A percentile compares a stretch with the other conserved stretches of the same genome.
These are phyloP conservation scores for Arrhamphus sclerolepis DNA, from an alignment of 2,797 vertebrate genomes.

Conservation along the genomic window DNA sequence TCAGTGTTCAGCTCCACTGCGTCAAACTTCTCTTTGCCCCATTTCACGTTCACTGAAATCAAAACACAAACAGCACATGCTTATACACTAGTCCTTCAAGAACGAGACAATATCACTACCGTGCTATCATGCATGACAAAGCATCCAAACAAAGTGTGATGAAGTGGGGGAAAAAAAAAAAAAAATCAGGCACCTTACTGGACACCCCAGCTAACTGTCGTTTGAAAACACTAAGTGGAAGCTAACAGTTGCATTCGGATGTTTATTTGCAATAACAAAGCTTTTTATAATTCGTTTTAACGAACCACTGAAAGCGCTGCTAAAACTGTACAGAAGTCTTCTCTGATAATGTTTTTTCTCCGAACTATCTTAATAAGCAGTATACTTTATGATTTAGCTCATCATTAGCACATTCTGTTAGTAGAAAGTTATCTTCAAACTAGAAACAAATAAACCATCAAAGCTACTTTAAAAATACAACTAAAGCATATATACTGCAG, in stretches of 20 bases:
- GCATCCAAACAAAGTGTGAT: constrained; percentile 31
- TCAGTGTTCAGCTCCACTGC: constrained; percentile 97
- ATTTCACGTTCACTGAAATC: constrained; percentile 94
- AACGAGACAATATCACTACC: background rate
- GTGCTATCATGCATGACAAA: constrained; percentile 58
- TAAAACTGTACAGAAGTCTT: background rate
- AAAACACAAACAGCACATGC: constrained; percentile 3
- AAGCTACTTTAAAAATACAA: too few species aligned
- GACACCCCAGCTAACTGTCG: constrained; percentile 1
- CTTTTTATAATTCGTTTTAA: too few species aligned
- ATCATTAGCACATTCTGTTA: constrained; percentile 24
- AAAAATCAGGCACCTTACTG: constrained; percentile 3
- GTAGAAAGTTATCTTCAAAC: too few species aligned
- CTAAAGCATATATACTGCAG: accelerated
- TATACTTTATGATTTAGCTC: constrained; percentile 23
- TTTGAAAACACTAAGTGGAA: constrained; percentile 12
- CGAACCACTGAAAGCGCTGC: background rate
- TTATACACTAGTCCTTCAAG: background rate
- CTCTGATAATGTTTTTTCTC: background rate
- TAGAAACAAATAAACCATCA: too few species aligned
- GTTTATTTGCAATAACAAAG: too few species aligned
- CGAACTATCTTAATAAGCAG: background rate
- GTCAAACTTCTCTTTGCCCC: constrained; percentile 99
- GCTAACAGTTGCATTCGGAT: background rate
- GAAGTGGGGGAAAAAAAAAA: too few species aligned